Base-by-base conservation (phyloP, 1,140 invertebrate genomes). In the Ladona fulva region DNA sequence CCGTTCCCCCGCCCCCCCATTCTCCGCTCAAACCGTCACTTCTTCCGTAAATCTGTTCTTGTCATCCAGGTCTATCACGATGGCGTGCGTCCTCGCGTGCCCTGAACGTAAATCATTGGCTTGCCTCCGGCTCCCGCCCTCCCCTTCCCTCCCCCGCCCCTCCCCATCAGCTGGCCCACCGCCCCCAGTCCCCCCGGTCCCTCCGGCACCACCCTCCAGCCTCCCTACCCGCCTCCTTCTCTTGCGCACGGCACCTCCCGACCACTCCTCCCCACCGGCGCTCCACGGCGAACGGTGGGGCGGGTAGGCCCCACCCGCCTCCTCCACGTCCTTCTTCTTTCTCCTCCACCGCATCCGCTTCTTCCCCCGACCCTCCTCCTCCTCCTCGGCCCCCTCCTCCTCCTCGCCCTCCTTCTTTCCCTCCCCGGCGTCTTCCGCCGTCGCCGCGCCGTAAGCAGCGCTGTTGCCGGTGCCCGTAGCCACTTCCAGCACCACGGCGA, bases 41-140 rank as follows among this genome's bases (percentile, higher is more conserved):
- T 93, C 92, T 84, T 93, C 92, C 7, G 92, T 93, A 83, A 93
- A 93, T 78, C 91, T 87, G 82, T 90, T 92, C 81, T 92, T 93
- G 84, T 93, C 92, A 80, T 93, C 92, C 80, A 93, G 85, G 84
- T 93, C 92, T 77, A 93, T 92, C 81, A 92, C 89, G 81, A 93
- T 92, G 5, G 91, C 89, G 81, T 91, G 90, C 76, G 91, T 92
- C 78, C 88, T 88, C 11, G 91, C 89, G 80, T 91, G 91, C 0
- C 90, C 90, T 5, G 90, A 90, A 66, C 52, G 52, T 66, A 66
- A 66, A 66, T 66, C 52, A 12, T 66, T 66, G 42, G 16, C 42
- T 24, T 22, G 77, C 74, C 24, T 74, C 29, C 66, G 25, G 37
- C 24, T 29, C 25, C 42, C 75, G 22, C 25, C 25, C 14, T 24